Percentiles rank a stretch among this genome's conserved stretches.
Evolutionary conservation across 2,797 vertebrate genomes (phyloP).

Genomic region (Eleutherodactylus coqui): DNA sequence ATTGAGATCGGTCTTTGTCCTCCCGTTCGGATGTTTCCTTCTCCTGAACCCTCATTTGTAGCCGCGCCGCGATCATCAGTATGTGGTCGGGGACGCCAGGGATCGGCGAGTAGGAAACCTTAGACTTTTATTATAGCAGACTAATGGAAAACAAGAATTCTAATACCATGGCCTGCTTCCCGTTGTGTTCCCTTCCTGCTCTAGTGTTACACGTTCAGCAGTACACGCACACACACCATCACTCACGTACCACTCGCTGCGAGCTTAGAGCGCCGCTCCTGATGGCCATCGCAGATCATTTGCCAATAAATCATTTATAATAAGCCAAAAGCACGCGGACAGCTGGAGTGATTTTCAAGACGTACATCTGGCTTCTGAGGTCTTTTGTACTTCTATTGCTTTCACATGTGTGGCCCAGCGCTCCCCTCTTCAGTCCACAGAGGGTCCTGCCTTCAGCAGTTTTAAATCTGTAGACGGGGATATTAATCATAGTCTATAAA

Average conservation of each 20-base stretch:
- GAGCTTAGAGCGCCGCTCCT: background rate
- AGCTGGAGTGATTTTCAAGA: constrained; percentile 28
- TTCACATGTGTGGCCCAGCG: background rate
- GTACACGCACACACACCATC: background rate
- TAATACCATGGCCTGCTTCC: constrained; percentile 7
- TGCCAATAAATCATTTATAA: constrained; percentile 40
- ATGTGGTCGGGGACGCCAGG: constrained; percentile 4
- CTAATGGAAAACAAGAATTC: background rate
- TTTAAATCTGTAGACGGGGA: background rate
- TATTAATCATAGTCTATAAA: background rate
- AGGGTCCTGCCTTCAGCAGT: background rate
- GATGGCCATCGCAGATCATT: background rate
- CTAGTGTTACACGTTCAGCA: constrained; percentile 43
- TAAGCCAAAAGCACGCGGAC: background rate
- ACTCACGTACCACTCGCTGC: constrained; percentile 11
- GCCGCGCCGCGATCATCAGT: background rate
- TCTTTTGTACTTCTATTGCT: background rate
- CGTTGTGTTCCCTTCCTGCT: background rate
- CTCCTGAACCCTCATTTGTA: background rate
- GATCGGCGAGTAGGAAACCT: background rate
- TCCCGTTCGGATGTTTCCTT: background rate
- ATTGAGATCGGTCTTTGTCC: background rate
- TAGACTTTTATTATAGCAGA: constrained; percentile 32
- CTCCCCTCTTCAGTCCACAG: background rate
- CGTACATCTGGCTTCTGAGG: constrained; percentile 18